Evolutionary conservation across 2,888 invertebrate genomes (phyloP).

Genomic region (Protula sp.): DNA sequence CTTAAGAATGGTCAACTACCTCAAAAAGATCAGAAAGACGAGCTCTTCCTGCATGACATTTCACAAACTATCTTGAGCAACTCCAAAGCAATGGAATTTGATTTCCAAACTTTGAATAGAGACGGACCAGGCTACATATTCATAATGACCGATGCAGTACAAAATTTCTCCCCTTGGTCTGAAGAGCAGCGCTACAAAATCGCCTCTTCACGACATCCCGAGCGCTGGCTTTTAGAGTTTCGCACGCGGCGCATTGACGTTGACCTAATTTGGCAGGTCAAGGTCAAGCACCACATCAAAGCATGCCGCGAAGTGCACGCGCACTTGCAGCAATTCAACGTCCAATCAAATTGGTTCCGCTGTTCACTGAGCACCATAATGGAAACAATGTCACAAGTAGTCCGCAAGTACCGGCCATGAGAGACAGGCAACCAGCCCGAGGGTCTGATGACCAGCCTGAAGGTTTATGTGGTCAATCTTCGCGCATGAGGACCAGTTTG

Average conservation of each 20-base stretch:
- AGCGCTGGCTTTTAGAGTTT: constrained; percentile 17
- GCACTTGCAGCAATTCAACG: constrained; percentile 8
- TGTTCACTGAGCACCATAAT: constrained; percentile 19
- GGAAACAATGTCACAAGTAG: constrained; percentile 15
- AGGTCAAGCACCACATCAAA: constrained; percentile 15
- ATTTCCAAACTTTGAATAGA: constrained; percentile 15
- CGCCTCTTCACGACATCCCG: constrained; percentile 20
- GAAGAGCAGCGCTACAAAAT: constrained; percentile 19
- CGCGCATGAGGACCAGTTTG: too few relatives aligned
- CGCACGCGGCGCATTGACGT: constrained; percentile 16
- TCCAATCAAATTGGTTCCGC: constrained; percentile 22
- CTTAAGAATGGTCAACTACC: not conserved
- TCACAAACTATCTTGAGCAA: not conserved
- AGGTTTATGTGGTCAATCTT: too few relatives aligned
- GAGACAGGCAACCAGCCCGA: too few relatives aligned
- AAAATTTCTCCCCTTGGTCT: constrained; percentile 17
- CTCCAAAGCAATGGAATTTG: constrained; percentile 12
- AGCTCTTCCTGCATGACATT: not conserved
- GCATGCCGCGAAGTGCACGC: constrained; percentile 14
- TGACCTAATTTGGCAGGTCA: constrained; percentile 23
- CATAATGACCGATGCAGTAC: constrained; percentile 18
- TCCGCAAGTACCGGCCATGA: constrained; percentile 1
- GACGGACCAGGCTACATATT: constrained; percentile 25
- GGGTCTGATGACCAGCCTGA: too few relatives aligned
- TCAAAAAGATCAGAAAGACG: not conserved